Percentiles rank a stretch among this genome's conserved stretches.
Conservation (phyloP, 2,797 vertebrate species). For the Mastacembelus armatus region DNA sequence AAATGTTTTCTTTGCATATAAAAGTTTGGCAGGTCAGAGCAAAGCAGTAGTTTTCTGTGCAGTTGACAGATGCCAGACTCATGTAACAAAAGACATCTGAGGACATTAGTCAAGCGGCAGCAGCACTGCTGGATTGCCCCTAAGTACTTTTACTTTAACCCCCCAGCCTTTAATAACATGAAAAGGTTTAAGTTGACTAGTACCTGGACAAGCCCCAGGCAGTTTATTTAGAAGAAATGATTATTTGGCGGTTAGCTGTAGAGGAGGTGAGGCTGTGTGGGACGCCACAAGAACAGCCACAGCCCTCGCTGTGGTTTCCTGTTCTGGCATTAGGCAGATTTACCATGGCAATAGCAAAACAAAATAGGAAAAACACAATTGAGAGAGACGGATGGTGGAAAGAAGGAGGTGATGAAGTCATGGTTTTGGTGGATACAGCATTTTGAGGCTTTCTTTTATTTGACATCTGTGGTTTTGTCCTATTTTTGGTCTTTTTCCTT, state of each 20-base stretch:
- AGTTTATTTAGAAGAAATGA: constrained; percentile 25
- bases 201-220: not conserved
- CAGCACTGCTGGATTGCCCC: not conserved
- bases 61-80: constrained; percentile 18
- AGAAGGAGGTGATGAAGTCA: constrained; percentile 53
- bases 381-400: constrained; percentile 7
- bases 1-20: constrained; percentile 17
- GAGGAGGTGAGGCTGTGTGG: constrained; percentile 30
- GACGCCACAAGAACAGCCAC: constrained; percentile 49
- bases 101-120: not conserved
- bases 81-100: constrained; percentile 14
- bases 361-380: constrained; percentile 57
- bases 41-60: constrained; percentile 11
- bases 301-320: constrained; percentile 71
- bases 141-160: not conserved
- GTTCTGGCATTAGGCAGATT: constrained; percentile 52
- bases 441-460: not conserved
- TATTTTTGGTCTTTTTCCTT: not conserved
- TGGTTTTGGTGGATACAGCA: constrained; percentile 20
- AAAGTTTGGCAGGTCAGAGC: constrained; percentile 18
- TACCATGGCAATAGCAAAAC: constrained; percentile 74
- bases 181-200: not conserved
- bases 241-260: constrained; percentile 40
- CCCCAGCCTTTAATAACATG: not conserved
- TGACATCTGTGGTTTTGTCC: constrained; percentile 3